These are phyloP conservation scores for Choloepus didactylus DNA, from an alignment of 2,797 vertebrate genomes.

Conservation along the genomic window DNA sequence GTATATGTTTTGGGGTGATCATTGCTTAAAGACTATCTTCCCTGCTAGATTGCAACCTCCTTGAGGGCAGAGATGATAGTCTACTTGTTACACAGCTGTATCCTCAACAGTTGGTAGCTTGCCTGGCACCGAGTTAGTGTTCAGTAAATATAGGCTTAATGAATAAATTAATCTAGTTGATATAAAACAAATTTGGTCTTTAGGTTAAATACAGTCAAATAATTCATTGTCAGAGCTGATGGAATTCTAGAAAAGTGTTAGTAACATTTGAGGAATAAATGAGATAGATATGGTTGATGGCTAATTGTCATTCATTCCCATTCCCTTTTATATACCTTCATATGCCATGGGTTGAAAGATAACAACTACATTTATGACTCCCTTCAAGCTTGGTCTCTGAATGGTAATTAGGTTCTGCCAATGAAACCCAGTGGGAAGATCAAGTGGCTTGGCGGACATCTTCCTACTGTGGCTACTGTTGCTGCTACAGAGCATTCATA, in stretches of 20 bases:
- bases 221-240: conserved; percentile 4
- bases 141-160: conserved; percentile 26
- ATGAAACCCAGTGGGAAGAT: neutral
- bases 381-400: conserved; percentile 28
- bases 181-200: conserved; percentile 28
- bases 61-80: neutral
- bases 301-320: conserved; percentile 9
- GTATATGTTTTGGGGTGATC: neutral
- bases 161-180: conserved; percentile 20
- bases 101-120: neutral
- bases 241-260: conserved; percentile 15
- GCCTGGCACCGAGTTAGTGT: neutral
- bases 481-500: conserved; percentile 35
- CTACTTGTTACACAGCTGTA: neutral
- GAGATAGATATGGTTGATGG: neutral
- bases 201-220: conserved; percentile 33
- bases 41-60: neutral
- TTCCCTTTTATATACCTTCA: neutral
- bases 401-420: conserved; percentile 14
- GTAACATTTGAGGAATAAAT: conserved; percentile 43
- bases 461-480: neutral
- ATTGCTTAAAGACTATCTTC: neutral
- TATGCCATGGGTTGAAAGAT: neutral
- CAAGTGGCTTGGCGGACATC: neutral
- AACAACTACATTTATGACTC: neutral